Evolutionary conservation across 2,113 vertebrate genomes (phyloP).

Genomic region (Mastomys natalensis): DNA sequence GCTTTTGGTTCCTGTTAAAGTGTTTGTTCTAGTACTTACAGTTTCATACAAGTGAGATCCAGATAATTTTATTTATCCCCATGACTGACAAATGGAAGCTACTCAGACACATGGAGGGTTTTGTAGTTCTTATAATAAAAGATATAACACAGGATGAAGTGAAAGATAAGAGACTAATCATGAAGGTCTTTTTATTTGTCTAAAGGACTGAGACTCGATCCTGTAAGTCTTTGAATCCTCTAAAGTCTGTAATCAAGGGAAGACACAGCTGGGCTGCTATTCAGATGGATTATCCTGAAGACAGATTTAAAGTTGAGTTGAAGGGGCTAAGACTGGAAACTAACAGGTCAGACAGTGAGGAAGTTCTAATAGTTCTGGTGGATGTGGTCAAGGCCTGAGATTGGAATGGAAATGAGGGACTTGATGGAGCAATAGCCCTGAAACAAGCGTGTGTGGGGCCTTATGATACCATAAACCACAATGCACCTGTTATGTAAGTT

Average conservation of each 20-base stretch:
- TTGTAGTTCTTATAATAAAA: background rate
- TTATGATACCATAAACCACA: background rate
- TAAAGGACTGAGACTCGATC: background rate
- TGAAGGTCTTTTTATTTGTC: background rate
- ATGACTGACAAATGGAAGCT: background rate
- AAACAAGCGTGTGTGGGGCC: background rate
- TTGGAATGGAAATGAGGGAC: background rate
- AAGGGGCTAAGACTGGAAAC: background rate
- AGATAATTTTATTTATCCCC: background rate
- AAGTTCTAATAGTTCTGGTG: background rate
- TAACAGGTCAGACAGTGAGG: background rate
- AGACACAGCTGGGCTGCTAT: background rate
- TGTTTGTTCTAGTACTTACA: background rate
- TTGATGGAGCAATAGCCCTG: background rate
- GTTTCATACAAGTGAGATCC: background rate
- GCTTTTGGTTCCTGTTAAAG: background rate
- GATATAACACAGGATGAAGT: background rate
- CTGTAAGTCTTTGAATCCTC: background rate
- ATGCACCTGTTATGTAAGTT: too few relatives aligned
- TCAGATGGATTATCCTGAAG: background rate
- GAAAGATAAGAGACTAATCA: background rate
- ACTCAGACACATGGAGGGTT: background rate
- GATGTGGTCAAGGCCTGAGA: background rate
- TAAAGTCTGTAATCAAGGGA: conserved; percentile 18
- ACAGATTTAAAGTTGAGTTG: background rate